Conservation (phyloP, 2,113 vertebrate genomes). For the Trogon surrucura region DNA sequence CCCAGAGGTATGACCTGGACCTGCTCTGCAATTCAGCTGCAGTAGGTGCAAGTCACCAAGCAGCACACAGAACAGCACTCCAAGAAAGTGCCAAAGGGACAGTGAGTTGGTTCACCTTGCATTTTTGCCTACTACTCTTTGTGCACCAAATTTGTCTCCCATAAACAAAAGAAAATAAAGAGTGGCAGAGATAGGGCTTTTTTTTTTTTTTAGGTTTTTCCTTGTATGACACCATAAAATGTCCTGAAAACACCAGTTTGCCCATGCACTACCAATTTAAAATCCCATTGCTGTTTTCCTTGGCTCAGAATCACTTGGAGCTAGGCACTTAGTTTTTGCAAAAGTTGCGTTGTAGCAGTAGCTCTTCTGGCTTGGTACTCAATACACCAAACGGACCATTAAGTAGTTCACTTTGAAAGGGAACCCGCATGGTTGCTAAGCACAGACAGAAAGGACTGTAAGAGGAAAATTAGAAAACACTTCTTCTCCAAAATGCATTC, state of each 20-base stretch:
- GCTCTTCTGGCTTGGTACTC: neutral
- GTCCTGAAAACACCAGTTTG: neutral
- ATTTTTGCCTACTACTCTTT: neutral
- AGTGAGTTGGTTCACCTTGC: neutral
- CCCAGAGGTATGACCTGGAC: too few species aligned
- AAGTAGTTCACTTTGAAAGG: neutral
- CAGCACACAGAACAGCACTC: neutral
- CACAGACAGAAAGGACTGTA: neutral
- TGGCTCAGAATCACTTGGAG: neutral
- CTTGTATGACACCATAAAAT: neutral
- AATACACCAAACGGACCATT: neutral
- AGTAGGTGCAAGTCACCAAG: neutral
- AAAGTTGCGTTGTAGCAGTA: neutral
- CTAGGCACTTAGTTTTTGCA: neutral
- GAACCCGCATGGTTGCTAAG: conserved; percentile 11
- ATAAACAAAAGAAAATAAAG: neutral
- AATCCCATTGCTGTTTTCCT: neutral
- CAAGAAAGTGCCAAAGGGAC: neutral
- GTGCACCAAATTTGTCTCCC: neutral
- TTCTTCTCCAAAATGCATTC: neutral
- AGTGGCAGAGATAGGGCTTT: neutral
- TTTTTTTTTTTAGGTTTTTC: neutral
- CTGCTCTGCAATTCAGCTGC: neutral
- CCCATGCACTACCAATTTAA: neutral
- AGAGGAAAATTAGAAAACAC: conserved; percentile 39